A percentile compares a stretch with the other conserved stretches of the same genome.
Evolutionary conservation across 37 sponge, comb jelly and placozoan species (phyloP).

Genomic region (Spongia lamella): DNA sequence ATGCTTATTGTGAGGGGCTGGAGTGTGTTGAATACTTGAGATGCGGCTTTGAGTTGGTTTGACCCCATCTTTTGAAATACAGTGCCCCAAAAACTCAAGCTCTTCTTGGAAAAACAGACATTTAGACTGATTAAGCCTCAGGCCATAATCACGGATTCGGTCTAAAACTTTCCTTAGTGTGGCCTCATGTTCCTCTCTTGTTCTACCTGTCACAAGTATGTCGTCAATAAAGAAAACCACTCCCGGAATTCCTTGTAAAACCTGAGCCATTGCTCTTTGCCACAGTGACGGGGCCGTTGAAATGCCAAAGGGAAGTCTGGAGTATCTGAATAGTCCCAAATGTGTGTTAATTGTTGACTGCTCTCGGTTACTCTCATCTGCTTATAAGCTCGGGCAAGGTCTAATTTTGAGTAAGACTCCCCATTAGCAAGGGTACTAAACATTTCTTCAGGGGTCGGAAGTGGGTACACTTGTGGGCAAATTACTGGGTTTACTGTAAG

Average conservation of each 20-base stretch:
- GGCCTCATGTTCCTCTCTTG: constrained; percentile 22
- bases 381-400: too few species aligned
- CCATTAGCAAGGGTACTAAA: too few species aligned
- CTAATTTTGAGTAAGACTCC: too few species aligned
- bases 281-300: constrained; percentile 44
- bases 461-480: too few species aligned
- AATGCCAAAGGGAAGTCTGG: constrained; percentile 35
- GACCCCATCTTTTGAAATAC: constrained; percentile 31
- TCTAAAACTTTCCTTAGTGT: constrained; percentile 27
- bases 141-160: constrained; percentile 14
- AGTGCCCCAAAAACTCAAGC: constrained; percentile 36
- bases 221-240: constrained; percentile 39
- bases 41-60: constrained; percentile 19
- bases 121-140: constrained; percentile 19
- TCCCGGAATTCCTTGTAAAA: constrained; percentile 17
- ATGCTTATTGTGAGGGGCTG: constrained; percentile 23
- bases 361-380: too few species aligned
- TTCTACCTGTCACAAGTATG: constrained; percentile 29
- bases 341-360: too few species aligned
- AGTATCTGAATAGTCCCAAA: too few species aligned
- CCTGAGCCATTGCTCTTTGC: constrained; percentile 25
- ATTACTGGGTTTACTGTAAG: too few species aligned
- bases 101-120: constrained; percentile 22
- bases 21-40: constrained; percentile 20
- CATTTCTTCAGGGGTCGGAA: too few species aligned